phyloP scores from a whole-genome alignment of 2,888 invertebrate genomes.

The Epicampocera succincta region DNA sequence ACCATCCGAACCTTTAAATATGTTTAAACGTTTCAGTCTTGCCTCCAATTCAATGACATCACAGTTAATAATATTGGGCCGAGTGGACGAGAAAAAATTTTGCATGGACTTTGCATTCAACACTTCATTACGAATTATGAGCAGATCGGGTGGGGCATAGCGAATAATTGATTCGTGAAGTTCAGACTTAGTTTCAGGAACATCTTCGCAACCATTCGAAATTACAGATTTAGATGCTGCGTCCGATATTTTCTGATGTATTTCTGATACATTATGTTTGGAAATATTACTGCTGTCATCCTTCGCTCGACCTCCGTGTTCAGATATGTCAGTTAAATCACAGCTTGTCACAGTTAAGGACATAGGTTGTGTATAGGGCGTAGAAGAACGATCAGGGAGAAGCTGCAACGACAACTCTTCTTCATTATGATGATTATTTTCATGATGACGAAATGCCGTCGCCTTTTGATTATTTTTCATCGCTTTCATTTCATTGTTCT shows the following conservation, averaged over 20 bases:
- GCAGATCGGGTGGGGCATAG: constrained; percentile 75
- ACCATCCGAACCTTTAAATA: constrained; percentile 71
- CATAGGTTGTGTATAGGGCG: constrained; percentile 77
- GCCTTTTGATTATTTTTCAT: constrained; percentile 14
- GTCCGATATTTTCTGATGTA: constrained; percentile 30
- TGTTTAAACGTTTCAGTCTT: constrained; percentile 75
- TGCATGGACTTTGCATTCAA: constrained; percentile 68
- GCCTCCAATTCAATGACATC: constrained; percentile 77
- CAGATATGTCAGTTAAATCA: constrained; percentile 74
- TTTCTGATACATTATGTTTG: constrained; percentile 40
- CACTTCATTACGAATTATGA: constrained; percentile 77
- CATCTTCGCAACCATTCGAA: constrained; percentile 7
- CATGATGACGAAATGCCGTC: constrained; percentile 35
- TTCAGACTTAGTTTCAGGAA: constrained; percentile 63
- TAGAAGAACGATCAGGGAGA: constrained; percentile 78
- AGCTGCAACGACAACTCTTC: constrained; percentile 76
- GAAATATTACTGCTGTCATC: constrained; percentile 55
- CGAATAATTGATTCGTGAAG: constrained; percentile 60
- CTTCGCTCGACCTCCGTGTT: constrained; percentile 74
- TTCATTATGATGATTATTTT: constrained; percentile 72
- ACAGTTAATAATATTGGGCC: constrained; percentile 76
- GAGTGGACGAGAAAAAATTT: constrained; percentile 69
- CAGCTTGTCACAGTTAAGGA: constrained; percentile 75
- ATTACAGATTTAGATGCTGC: constrained; percentile 49
- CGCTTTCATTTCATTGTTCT: constrained; percentile 25